Evolutionary conservation across 2,113 vertebrate species (phyloP).

Genomic region (Chaetops frenatus): DNA sequence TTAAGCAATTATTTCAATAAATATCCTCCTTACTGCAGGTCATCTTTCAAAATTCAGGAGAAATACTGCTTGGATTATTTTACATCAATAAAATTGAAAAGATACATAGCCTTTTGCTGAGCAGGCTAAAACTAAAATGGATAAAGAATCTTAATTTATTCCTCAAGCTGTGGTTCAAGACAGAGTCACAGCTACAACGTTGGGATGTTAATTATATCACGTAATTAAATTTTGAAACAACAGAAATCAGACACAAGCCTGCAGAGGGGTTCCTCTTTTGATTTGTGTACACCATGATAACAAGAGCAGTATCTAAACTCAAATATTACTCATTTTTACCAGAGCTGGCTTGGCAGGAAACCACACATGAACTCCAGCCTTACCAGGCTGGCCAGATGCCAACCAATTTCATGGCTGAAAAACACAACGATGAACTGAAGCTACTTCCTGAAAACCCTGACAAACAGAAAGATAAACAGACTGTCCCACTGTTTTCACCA

Average conservation of each 20-base stretch:
- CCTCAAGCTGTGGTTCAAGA: not conserved
- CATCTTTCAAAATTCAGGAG: not conserved
- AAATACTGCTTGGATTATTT: not conserved
- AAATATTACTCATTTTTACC: not conserved
- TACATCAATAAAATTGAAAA: not conserved
- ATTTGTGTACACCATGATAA: not conserved
- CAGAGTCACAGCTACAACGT: not conserved
- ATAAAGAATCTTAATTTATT: not conserved
- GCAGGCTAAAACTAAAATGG: not conserved
- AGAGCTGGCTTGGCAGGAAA: constrained; percentile 19
- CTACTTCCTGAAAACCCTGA: not conserved
- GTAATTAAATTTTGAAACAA: not conserved
- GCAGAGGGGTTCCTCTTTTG: not conserved
- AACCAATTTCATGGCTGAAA: not conserved
- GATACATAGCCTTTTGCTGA: not conserved
- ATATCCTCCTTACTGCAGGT: not conserved
- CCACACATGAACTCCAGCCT: not conserved
- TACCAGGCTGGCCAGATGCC: constrained; percentile 2
- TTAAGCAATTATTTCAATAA: not conserved
- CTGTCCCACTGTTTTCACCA: not conserved
- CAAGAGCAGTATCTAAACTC: not conserved
- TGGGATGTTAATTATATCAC: not conserved
- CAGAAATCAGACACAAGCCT: constrained; percentile 14
- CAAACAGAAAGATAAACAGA: not conserved
- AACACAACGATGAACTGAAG: not conserved